These are phyloP conservation scores for Apogon hyalosoma DNA, from an alignment of 2,797 vertebrate genomes.

Conservation along the genomic window DNA sequence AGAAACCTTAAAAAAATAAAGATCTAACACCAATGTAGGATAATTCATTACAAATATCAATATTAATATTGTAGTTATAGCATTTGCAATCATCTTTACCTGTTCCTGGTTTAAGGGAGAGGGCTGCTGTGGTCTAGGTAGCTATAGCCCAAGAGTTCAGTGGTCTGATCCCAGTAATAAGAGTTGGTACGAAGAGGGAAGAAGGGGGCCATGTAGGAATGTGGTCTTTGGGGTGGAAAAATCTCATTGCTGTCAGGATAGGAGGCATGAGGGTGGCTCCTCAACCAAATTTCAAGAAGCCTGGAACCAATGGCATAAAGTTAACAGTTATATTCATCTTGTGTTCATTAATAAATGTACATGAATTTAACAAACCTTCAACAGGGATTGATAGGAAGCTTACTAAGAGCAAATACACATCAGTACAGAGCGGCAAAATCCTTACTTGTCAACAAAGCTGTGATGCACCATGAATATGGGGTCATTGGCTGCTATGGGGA, in stretches of 20 bases:
- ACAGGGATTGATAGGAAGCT: too few relatives aligned
- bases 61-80: too few relatives aligned
- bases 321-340: neutral
- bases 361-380: neutral
- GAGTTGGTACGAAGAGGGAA: conserved; percentile 32
- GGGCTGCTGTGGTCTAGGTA: conserved; percentile 23
- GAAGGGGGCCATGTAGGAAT: conserved; percentile 47
- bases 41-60: too few relatives aligned
- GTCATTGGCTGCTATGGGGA: conserved; percentile 48
- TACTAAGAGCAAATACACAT: neutral
- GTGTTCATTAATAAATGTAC: neutral
- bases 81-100: conserved; percentile 16
- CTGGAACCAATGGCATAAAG: conserved; percentile 10
- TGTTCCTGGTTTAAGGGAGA: neutral
- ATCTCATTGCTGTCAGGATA: conserved; percentile 31
- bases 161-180: conserved; percentile 13
- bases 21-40: too few relatives aligned
- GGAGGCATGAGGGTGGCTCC: neutral
- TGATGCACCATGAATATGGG: conserved; percentile 59
- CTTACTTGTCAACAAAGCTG: conserved; percentile 56
- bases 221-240: conserved; percentile 24
- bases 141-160: conserved; percentile 19
- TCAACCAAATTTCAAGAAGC: conserved; percentile 24
- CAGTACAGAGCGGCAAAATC: neutral
- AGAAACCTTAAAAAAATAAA: neutral